phyloP scores from a whole-genome alignment of 53 echinoderm and acorn worm genomes.

The Zoroaster sp. region DNA sequence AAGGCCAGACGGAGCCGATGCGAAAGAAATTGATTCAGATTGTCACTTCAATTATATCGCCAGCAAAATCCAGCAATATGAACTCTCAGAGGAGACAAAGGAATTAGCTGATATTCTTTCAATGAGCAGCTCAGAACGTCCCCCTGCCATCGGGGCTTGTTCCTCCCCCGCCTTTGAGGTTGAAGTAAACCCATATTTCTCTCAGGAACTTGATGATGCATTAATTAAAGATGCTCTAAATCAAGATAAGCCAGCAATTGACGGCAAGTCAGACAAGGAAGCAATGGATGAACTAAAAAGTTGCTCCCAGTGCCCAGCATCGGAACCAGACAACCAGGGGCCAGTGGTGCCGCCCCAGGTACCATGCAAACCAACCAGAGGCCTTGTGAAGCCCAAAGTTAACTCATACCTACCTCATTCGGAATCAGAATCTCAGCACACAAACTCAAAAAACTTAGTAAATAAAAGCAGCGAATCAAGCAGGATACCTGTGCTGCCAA shows the following conservation, averaged over 20 bases:
- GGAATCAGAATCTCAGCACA: conserved; percentile 31
- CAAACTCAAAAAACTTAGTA: conserved; percentile 31
- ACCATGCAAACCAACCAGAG: conserved; percentile 47
- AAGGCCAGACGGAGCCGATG: conserved; percentile 88
- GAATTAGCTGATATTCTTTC: conserved; percentile 51
- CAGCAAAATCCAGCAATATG: conserved; percentile 54
- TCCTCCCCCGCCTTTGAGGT: conserved; percentile 95
- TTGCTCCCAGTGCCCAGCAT: not conserved
- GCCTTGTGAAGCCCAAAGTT: conserved; percentile 48
- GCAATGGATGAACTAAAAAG: not conserved
- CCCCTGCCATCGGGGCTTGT: conserved; percentile 95
- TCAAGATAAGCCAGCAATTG: not conserved
- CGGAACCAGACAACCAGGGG: conserved; percentile 22
- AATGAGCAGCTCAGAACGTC: conserved; percentile 72
- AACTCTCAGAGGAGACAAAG: conserved; percentile 60
- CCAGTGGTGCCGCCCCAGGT: not conserved
- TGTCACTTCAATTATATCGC: conserved; percentile 55
- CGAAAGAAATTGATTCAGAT: conserved; percentile 71
- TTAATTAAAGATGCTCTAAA: conserved; percentile 29
- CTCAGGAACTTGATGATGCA: conserved; percentile 90
- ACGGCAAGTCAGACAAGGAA: conserved; percentile 11
- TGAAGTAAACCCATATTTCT: conserved; percentile 90
- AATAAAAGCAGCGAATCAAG: not conserved
- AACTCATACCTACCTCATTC: conserved; percentile 49
- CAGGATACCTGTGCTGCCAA: conserved; percentile 27